Evolutionary conservation across 2,888 invertebrate species (phyloP), one percentile per base, ranked within the genome.

Genomic region (Ophion ellenae): DNA sequence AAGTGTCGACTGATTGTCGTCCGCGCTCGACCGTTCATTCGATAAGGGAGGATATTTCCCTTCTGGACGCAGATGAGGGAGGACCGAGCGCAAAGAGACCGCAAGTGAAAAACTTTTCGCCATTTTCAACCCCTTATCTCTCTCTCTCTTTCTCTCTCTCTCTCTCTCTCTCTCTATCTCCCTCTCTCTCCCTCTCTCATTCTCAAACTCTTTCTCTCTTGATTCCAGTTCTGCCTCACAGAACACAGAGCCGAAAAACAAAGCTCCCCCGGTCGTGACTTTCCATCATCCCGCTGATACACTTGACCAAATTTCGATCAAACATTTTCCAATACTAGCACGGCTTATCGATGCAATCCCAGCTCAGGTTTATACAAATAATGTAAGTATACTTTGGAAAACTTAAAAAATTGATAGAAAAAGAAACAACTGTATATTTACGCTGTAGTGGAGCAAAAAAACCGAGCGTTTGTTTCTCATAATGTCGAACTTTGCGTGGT

Each of bases 21-120:
- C 90, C 92, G 90, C 70, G 45, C 90, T 91, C 91, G 91, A 86
- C 90, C 91, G 91, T 91, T 91, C 89, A 92, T 91, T 92, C 91
- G 92, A 92, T 92, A 92, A 93, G 91, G 90, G 90, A 90, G 88
- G 83, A 88, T 90, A 69, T 69, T 69, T 69, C 89, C 88, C 66
- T 67, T 74, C 11, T 53, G 53, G 53, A 53, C 14, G 14, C 14
- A 17, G 17, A 53, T 53, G 53, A 53, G 53, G 53, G 53, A 53
- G 17, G 14, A 14, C 14, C 17, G 53, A 53, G 53, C 17, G 53
- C 17, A 53, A 53, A 53, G 53, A 53, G 53, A 14, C 53, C 53
- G 4, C 6, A 53, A 53, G 53, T 53, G 53, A 53, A 53, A 53
- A 53, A 53, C 53, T 53, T 53, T 53, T 17, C 53, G 5, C 53